Conservation (phyloP, 2,888 invertebrate genomes). For the Gymnoscelis rufifasciata region DNA sequence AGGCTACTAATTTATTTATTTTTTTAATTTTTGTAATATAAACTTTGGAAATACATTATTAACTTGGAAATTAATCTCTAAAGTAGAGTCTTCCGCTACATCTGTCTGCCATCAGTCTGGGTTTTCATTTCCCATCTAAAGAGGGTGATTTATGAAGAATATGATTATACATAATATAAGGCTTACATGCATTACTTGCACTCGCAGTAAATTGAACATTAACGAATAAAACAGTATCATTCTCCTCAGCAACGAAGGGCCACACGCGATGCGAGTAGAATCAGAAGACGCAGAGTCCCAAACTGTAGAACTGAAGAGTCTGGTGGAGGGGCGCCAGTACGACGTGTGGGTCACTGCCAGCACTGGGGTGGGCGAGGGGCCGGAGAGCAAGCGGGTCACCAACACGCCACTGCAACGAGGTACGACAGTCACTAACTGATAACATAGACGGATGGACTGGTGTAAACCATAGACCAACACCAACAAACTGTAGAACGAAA, state of each 20-base stretch:
- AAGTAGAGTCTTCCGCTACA: no score
- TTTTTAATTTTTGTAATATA: no score
- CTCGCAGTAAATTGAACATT: no score
- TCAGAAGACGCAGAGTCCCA: conserved; percentile 56
- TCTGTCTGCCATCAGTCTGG: no score
- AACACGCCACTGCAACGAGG: conserved; percentile 77
- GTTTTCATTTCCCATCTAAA: no score
- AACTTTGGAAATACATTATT: no score
- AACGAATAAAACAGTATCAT: no score
- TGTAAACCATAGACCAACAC: not conserved
- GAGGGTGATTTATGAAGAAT: no score
- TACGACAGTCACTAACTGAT: conserved; percentile 31
- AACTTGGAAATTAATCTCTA: no score
- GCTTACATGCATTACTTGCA: no score
- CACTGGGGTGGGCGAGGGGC: conserved; percentile 80
- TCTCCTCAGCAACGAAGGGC: conserved; percentile 58
- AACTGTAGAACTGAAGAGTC: conserved; percentile 70
- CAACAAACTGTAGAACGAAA: conserved; percentile 60
- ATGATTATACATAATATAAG: no score
- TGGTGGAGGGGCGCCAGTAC: conserved; percentile 77
- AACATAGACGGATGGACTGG: not conserved
- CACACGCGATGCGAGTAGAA: conserved; percentile 60
- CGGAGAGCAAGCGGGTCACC: conserved; percentile 70
- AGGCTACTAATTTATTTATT: no score
- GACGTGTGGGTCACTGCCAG: conserved; percentile 84